These are phyloP conservation scores for Caenorhabditis drosophilae DNA, from an alignment of 2,888 invertebrate genomes.

Conservation along the genomic window DNA sequence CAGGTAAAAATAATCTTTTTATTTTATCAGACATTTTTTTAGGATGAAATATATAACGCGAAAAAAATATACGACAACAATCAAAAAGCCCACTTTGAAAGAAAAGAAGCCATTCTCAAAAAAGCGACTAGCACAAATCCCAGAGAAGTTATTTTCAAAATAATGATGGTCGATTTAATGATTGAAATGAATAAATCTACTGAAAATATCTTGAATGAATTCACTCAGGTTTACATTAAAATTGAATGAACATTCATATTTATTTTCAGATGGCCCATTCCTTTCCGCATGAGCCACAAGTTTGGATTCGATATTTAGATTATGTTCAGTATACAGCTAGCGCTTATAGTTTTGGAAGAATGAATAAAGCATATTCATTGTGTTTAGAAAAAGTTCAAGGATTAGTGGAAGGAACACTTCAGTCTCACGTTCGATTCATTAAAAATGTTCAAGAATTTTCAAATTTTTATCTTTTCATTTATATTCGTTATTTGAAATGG, in stretches of 20 bases:
- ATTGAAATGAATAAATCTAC: slow-evolving; percentile 3
- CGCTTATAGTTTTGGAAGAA: slow-evolving; percentile 1
- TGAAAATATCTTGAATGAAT: background rate
- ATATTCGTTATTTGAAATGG: slow-evolving; percentile 25
- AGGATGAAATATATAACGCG: slow-evolving; percentile 4
- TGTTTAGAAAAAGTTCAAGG: slow-evolving; percentile 4
- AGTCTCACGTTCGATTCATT: slow-evolving; percentile 8
- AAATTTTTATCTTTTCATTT: slow-evolving; percentile 8
- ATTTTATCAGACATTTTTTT: background rate
- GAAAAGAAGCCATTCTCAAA: slow-evolving; percentile 8
- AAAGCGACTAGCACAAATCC: slow-evolving; percentile 3
- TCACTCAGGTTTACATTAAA: too few relatives aligned
- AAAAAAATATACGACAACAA: background rate
- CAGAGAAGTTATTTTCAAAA: background rate
- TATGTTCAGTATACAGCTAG: slow-evolving; percentile 14
- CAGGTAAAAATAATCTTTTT: background rate
- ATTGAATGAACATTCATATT: too few relatives aligned
- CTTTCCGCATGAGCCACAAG: slow-evolving; percentile 16
- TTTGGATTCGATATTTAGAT: slow-evolving; percentile 15
- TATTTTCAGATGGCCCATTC: background rate
- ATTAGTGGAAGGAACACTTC: slow-evolving; percentile 3
- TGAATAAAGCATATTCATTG: background rate
- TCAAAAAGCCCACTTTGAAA: background rate
- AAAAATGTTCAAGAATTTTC: slow-evolving; percentile 3
- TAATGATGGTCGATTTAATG: slow-evolving; percentile 12